Percentiles rank a stretch among this genome's conserved stretches.
Conservation (phyloP, 2,113 vertebrate species). For the Misgurnus mizolepis region DNA sequence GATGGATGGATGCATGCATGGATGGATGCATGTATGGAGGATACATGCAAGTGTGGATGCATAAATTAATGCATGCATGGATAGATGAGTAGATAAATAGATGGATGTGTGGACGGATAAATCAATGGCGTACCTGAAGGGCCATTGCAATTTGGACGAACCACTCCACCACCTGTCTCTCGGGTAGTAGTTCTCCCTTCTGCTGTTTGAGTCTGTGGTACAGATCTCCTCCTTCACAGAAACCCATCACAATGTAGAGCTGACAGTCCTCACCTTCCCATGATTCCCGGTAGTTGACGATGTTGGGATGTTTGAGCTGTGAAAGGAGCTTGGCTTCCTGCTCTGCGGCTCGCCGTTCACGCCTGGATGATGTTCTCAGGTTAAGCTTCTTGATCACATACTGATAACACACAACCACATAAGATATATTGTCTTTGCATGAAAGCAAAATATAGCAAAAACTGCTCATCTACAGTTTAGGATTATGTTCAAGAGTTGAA, state of each 20-base stretch:
- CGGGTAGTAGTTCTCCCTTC: constrained; percentile 87
- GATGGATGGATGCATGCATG: no score
- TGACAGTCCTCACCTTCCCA: constrained; percentile 92
- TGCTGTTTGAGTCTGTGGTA: constrained; percentile 93
- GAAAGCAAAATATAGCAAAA: not conserved
- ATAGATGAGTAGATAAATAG: not conserved
- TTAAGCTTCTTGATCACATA: constrained; percentile 97
- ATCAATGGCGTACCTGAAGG: constrained; percentile 79
- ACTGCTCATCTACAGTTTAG: not conserved
- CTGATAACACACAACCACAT: constrained; percentile 64
- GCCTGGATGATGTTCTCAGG: constrained; percentile 82
- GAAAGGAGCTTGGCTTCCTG: constrained; percentile 95
- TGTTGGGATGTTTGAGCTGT: constrained; percentile 91
- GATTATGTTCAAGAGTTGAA: no score
- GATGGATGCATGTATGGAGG: no score
- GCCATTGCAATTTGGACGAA: constrained; percentile 99
- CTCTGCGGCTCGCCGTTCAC: constrained; percentile 87
- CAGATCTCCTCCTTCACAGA: constrained; percentile 96
- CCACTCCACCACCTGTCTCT: constrained; percentile 96
- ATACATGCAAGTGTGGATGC: no score
- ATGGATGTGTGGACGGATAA: not conserved
- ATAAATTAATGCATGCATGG: no score
- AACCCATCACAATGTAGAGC: constrained; percentile 96
- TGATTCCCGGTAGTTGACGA: constrained; percentile 94
- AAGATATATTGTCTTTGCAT: not conserved